These are phyloP conservation scores for Xiphias gladius DNA, from an alignment of 2,113 vertebrate genomes.

Conservation along the genomic window DNA sequence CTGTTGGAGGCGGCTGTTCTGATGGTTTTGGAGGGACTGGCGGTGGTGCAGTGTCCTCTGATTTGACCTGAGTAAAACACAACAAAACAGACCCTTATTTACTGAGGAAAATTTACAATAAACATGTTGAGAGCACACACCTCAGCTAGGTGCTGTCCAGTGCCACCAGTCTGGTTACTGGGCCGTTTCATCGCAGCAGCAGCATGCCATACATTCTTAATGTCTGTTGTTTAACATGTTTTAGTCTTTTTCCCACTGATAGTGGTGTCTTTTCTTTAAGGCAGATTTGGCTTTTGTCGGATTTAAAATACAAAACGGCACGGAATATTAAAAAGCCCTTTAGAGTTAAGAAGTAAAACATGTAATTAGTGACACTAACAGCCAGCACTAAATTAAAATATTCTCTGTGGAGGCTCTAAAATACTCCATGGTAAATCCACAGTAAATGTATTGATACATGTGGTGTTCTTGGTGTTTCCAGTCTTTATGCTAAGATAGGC, in stretches of 20 bases:
- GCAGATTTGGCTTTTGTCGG: not conserved
- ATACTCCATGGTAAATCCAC: not conserved
- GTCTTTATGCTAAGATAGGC: not conserved
- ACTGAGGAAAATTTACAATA: not conserved
- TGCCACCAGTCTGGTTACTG: not conserved
- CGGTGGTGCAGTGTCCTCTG: constrained; percentile 46
- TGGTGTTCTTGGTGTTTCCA: not conserved
- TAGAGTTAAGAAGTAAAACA: not conserved
- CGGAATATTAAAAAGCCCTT: not conserved
- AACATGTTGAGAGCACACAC: not conserved
- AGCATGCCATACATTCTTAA: not conserved
- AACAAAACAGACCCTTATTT: constrained; percentile 12
- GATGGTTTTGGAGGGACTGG: constrained; percentile 61
- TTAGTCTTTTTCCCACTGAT: not conserved
- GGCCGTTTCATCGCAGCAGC: not conserved
- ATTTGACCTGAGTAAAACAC: constrained; percentile 69
- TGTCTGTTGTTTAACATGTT: not conserved
- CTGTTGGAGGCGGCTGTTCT: constrained; percentile 44
- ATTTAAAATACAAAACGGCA: not conserved
- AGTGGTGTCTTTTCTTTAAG: too few relatives aligned
- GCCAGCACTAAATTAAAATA: not conserved
- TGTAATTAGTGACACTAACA: not conserved
- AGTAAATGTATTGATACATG: not conserved
- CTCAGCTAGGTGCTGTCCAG: not conserved
- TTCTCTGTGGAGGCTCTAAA: not conserved